A percentile compares a stretch with the other conserved stretches of the same genome.
These are phyloP conservation scores for Agapostemon virescens DNA, from an alignment of 2,888 invertebrate species.

Conservation along the genomic window DNA sequence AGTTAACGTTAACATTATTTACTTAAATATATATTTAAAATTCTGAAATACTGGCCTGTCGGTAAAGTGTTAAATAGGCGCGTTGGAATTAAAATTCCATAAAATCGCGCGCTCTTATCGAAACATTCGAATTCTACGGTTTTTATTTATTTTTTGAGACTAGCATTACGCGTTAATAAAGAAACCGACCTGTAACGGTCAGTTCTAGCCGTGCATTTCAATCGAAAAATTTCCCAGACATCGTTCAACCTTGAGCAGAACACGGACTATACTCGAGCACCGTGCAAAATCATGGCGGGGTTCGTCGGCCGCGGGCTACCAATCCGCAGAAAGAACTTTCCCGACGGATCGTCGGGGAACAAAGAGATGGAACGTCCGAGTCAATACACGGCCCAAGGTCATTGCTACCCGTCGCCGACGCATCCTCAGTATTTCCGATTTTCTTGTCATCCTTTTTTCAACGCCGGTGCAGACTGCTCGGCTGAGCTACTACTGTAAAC, in stretches of 20 bases:
- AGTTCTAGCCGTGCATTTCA: neutral
- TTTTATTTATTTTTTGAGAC: neutral
- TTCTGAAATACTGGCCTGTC: too few species aligned
- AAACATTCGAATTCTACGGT: too few species aligned
- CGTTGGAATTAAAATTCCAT: too few species aligned
- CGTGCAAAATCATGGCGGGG: constrained; percentile 31
- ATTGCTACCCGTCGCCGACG: constrained; percentile 63
- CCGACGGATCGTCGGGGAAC: constrained; percentile 63
- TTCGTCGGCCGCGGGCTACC: constrained; percentile 39
- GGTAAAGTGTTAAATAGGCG: too few species aligned
- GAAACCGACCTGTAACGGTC: neutral
- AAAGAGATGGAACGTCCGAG: constrained; percentile 64
- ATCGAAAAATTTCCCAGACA: constrained; percentile 23
- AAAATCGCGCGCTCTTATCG: too few species aligned
- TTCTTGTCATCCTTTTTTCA: constrained; percentile 47
- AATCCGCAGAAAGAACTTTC: constrained; percentile 56
- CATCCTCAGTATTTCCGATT: constrained; percentile 59
- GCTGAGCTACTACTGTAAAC: neutral
- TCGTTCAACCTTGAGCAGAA: constrained; percentile 30
- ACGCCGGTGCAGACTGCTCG: constrained; percentile 25
- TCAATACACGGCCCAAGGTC: constrained; percentile 68
- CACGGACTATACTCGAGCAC: constrained; percentile 12
- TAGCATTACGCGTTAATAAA: neutral
- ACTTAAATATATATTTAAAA: too few species aligned
- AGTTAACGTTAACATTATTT: too few species aligned